A percentile compares a stretch with the other conserved stretches of the same genome.
Conservation (phyloP, 2,888 invertebrate genomes). For the Encarsia formosa region DNA sequence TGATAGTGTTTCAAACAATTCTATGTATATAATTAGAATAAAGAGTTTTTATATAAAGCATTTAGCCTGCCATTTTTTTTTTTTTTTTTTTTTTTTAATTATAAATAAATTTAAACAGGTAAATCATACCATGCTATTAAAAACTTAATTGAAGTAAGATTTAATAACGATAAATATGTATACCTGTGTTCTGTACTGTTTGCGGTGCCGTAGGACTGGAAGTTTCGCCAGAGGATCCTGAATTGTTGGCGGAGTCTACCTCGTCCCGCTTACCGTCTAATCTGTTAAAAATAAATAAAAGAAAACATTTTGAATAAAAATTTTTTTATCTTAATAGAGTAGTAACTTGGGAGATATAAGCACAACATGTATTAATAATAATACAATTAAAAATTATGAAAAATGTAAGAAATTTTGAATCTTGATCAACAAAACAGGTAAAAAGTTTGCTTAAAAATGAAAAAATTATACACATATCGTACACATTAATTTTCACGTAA, state of each 20-base stretch:
- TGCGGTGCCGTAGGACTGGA: constrained; percentile 36
- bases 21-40: neutral
- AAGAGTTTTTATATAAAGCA: constrained; percentile 23
- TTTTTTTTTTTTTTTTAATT: constrained; percentile 4
- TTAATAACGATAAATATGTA: neutral
- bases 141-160: constrained; percentile 1
- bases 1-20: neutral
- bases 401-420: no score
- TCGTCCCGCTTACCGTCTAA: constrained; percentile 49
- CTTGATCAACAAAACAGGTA: no score
- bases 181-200: constrained; percentile 48
- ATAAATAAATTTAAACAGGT: constrained; percentile 3
- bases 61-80: constrained; percentile 27
- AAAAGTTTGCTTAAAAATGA: no score
- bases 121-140: constrained; percentile 9
- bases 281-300: no score
- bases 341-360: no score
- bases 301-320: no score
- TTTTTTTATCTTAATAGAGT: no score
- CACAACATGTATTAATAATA: no score
- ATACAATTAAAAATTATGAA: no score
- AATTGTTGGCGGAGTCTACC: constrained; percentile 42
- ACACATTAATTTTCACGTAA: no score
- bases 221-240: constrained; percentile 18
- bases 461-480: no score